These are phyloP conservation scores for Drosophila mayri DNA, from an alignment of 1,140 invertebrate species.

Conservation along the genomic window DNA sequence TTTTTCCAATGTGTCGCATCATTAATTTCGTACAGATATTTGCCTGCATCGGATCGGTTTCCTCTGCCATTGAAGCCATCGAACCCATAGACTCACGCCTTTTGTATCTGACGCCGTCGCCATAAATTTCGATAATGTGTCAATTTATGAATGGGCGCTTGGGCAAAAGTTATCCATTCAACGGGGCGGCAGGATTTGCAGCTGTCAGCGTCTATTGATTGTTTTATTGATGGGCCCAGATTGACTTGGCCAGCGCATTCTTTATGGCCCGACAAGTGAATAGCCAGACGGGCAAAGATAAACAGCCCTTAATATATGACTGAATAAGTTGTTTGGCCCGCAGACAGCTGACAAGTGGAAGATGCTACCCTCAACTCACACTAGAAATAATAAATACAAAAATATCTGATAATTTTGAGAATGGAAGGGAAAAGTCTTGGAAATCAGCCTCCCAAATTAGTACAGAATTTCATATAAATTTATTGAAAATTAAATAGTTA, in stretches of 20 bases:
- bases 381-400: slow-evolving; percentile 4
- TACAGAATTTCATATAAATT: too few species aligned
- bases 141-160: slow-evolving; percentile 76
- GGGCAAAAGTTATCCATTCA: slow-evolving; percentile 43
- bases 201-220: slow-evolving; percentile 81
- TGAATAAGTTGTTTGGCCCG: slow-evolving; percentile 32
- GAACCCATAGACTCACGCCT: slow-evolving; percentile 66
- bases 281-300: slow-evolving; percentile 44
- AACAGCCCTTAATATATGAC: slow-evolving; percentile 42
- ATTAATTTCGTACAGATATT: slow-evolving; percentile 81
- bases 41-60: slow-evolving; percentile 52
- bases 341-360: slow-evolving; percentile 29
- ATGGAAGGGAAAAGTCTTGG: too few species aligned
- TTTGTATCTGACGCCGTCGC: slow-evolving; percentile 53
- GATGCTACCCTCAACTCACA: slow-evolving; percentile 9
- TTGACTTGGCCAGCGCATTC: slow-evolving; percentile 29
- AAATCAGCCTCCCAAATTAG: too few species aligned
- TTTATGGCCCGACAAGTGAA: slow-evolving; percentile 64
- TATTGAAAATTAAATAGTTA: too few species aligned
- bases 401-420: not conserved
- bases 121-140: slow-evolving; percentile 83
- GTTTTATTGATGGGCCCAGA: slow-evolving; percentile 73
- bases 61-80: slow-evolving; percentile 4
- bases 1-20: slow-evolving; percentile 73
- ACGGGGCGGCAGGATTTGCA: slow-evolving; percentile 58